phyloP scores from a whole-genome alignment of 1,140 invertebrate species.

The Idris sp. region DNA sequence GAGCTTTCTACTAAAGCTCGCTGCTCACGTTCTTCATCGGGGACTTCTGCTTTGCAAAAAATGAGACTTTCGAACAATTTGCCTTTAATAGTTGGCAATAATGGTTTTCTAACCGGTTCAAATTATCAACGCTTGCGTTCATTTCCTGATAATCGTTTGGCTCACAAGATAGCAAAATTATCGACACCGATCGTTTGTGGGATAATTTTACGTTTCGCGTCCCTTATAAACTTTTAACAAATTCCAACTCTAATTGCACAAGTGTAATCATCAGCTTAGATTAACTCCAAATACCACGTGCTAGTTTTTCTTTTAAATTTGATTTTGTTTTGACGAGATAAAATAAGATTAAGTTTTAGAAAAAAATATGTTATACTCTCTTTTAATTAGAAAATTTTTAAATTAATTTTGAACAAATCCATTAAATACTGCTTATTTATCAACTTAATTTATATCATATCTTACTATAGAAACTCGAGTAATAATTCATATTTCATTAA shows the following conservation, averaged over 20 bases:
- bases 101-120: constrained; percentile 17
- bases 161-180: constrained; percentile 23
- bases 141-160: constrained; percentile 29
- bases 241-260: neutral
- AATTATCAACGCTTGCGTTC: constrained; percentile 38
- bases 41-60: constrained; percentile 12
- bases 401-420: no score
- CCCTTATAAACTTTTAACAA: constrained; percentile 12
- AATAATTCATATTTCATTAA: no score
- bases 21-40: neutral
- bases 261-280: constrained; percentile 10
- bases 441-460: no score
- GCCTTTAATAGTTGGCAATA: constrained; percentile 27
- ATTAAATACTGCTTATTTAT: no score
- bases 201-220: constrained; percentile 31
- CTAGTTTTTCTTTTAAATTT: no score
- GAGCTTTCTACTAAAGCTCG: constrained; percentile 22
- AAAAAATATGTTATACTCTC: no score
- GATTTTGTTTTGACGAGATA: no score
- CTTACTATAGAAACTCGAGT: no score
- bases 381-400: no score
- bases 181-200: constrained; percentile 23
- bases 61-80: constrained; percentile 43
- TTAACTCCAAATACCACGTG: constrained; percentile 34
- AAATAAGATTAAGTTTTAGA: no score